These are phyloP conservation scores for Aromia moschata DNA, from an alignment of 2,888 invertebrate species.

Conservation along the genomic window DNA sequence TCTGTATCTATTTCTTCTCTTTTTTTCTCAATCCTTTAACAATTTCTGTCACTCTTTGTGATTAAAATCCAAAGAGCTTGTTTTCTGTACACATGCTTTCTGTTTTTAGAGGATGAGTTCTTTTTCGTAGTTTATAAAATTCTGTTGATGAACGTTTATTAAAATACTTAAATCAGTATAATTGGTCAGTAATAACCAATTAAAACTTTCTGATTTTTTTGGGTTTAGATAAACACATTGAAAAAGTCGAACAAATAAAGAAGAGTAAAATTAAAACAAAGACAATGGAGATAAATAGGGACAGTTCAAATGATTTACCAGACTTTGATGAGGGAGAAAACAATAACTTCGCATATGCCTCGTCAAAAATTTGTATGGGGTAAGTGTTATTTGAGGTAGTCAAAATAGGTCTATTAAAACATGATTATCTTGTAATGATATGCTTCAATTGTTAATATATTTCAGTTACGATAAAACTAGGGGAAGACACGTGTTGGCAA, in stretches of 20 bases:
- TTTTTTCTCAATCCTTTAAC: too few species aligned
- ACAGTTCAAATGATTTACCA: conserved; percentile 58
- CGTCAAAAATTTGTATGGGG: conserved; percentile 65
- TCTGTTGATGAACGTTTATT: too few species aligned
- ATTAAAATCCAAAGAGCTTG: too few species aligned
- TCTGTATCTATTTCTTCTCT: too few species aligned
- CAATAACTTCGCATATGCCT: conserved; percentile 66
- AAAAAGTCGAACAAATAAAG: conserved; percentile 51
- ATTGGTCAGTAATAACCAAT: too few species aligned
- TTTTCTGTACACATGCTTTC: too few species aligned
- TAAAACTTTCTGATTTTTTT: not conserved
- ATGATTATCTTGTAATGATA: too few species aligned
- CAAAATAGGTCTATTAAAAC: not conserved
- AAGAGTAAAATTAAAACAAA: conserved; percentile 45
- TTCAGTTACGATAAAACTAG: conserved; percentile 66
- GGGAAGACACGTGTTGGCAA: conserved; percentile 75
- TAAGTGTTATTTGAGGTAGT: conserved; percentile 34
- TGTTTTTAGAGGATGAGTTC: too few species aligned
- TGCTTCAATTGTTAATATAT: too few species aligned
- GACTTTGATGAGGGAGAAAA: conserved; percentile 65
- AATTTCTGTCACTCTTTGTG: too few species aligned
- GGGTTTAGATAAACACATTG: conserved; percentile 52
- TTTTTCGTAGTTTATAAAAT: too few species aligned
- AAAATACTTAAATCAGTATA: too few species aligned
- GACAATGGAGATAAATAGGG: conserved; percentile 41